Evolutionary conservation across 2,888 invertebrate species (phyloP).

Genomic region (Chloroclystis v-ata): DNA sequence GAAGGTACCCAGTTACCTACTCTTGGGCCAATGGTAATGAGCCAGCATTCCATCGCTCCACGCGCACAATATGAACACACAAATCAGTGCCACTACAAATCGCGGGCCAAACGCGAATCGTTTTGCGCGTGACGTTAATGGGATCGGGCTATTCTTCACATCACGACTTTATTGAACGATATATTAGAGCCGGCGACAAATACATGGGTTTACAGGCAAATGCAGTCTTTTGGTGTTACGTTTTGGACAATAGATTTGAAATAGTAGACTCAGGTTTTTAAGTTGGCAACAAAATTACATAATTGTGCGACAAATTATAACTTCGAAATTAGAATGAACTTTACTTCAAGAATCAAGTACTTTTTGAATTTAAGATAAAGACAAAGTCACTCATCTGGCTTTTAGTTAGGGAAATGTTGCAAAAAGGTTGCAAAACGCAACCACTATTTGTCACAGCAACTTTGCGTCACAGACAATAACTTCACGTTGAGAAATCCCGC

Average conservation of each 20-base stretch:
- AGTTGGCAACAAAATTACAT: too few species aligned
- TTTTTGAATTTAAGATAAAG: too few species aligned
- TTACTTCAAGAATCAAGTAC: too few species aligned
- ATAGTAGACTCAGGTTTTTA: too few species aligned
- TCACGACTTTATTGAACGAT: constrained; percentile 62
- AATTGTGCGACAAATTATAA: too few species aligned
- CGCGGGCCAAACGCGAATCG: constrained; percentile 50
- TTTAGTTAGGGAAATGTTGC: constrained; percentile 39
- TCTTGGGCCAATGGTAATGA: constrained; percentile 9
- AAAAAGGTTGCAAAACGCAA: constrained; percentile 60
- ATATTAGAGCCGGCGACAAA: constrained; percentile 39
- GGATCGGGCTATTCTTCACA: constrained; percentile 64
- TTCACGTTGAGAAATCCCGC: constrained; percentile 66
- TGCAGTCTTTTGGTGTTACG: constrained; percentile 17
- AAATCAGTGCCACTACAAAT: constrained; percentile 63
- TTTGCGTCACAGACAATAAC: constrained; percentile 69
- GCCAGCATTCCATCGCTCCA: constrained; percentile 10
- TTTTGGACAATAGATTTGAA: too few species aligned
- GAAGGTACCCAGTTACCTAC: background rate
- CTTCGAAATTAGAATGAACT: too few species aligned
- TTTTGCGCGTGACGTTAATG: constrained; percentile 66
- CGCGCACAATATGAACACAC: constrained; percentile 34
- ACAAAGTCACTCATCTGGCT: too few species aligned
- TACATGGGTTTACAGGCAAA: constrained; percentile 12
- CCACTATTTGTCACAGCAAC: constrained; percentile 63